Conservation (phyloP, 2,888 invertebrate genomes). For the Eilema griseolum region DNA sequence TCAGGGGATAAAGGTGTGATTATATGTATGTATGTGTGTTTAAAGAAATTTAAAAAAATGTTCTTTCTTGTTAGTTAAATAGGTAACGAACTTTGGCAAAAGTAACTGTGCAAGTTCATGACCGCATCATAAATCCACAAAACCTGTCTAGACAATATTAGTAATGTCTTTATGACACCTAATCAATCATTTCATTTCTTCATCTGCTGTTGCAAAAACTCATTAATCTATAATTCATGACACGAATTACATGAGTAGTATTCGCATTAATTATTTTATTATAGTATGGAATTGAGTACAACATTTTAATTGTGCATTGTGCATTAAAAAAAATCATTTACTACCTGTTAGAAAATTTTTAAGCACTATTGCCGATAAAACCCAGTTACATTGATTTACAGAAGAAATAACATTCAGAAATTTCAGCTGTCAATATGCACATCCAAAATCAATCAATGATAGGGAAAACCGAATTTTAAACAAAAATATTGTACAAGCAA, state of each 20-base stretch:
- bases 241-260: constrained; percentile 42
- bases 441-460: constrained; percentile 6
- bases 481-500: background rate
- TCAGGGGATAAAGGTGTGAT: too few relatives aligned
- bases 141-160: constrained; percentile 34
- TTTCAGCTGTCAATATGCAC: constrained; percentile 3
- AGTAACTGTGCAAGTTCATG: constrained; percentile 13
- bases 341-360: background rate
- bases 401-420: constrained; percentile 27
- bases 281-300: constrained; percentile 46
- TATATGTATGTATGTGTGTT: too few relatives aligned
- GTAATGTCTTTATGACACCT: constrained; percentile 24
- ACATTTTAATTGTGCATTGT: constrained; percentile 26
- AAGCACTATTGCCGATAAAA: background rate
- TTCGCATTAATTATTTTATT: constrained; percentile 45
- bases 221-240: constrained; percentile 22
- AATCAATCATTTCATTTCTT: constrained; percentile 46
- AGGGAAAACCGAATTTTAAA: background rate
- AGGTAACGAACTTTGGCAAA: background rate
- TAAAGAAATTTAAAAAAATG: too few relatives aligned
- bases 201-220: constrained; percentile 11
- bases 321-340: background rate
- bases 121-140: constrained; percentile 44
- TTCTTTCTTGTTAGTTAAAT: too few relatives aligned
- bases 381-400: background rate